Evolutionary conservation across 1,140 invertebrate species (phyloP).

Genomic region (Araneus ventricosus): DNA sequence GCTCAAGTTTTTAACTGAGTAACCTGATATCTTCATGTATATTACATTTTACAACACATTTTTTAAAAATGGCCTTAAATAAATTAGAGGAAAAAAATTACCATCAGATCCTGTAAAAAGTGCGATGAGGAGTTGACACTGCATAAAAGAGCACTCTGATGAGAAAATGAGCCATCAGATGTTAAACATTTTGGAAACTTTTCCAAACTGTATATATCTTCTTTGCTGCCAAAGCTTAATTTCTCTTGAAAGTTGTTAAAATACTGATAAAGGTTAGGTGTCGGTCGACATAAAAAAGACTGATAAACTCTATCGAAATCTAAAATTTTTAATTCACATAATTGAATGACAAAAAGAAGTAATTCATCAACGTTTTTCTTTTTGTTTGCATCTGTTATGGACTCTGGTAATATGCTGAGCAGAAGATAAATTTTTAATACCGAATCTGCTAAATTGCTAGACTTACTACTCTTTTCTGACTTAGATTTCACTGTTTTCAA

Average conservation of each 20-base stretch:
- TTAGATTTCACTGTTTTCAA: conserved; percentile 21
- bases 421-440: conserved; percentile 49
- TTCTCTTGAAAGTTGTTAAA: conserved; percentile 44
- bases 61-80: too few relatives aligned
- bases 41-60: too few relatives aligned
- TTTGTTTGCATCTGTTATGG: neutral
- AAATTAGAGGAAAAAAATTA: conserved; percentile 33
- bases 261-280: conserved; percentile 17
- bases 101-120: conserved; percentile 55
- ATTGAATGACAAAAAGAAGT: neutral
- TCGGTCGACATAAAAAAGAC: conserved; percentile 13
- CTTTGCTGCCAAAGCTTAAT: neutral
- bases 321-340: conserved; percentile 30
- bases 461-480: conserved; percentile 6
- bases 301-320: conserved; percentile 16
- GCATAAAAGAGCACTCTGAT: conserved; percentile 40
- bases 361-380: conserved; percentile 6
- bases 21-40: too few relatives aligned
- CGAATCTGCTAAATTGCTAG: neutral
- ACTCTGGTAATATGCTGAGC: conserved; percentile 24
- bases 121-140: conserved; percentile 27
- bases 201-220: neutral
- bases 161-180: neutral
- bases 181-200: conserved; percentile 14
- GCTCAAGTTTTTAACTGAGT: too few relatives aligned